Evolutionary conservation across 2,113 vertebrate genomes (phyloP), one percentile per base, ranked within the genome.

Genomic region (Sturnus vulgaris): DNA sequence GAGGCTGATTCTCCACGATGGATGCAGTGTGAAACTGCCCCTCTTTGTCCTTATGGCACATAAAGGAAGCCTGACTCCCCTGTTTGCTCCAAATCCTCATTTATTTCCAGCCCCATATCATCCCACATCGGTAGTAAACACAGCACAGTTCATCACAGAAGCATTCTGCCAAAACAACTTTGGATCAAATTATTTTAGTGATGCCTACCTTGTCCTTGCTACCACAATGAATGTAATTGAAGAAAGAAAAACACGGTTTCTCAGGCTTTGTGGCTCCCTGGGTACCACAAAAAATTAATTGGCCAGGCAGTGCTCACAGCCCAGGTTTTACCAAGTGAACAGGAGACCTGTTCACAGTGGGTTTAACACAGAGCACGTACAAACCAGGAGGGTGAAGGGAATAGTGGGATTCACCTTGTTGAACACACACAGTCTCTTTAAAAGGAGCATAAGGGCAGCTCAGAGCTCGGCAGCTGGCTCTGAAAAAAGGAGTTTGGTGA

Each of bases 231-330:
- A 59, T 16, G 33, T 7, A 86, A 90, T 21, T 92, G 88, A 71
- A 86, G 64, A 90, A 93, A 80, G 56, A 52, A 80, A 91, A 92
- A 52, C 30, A 47, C 12, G 35, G 60, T 86, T 93, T 93, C 88
- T 86, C 25, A 46, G 42, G 39, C 37, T 93, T 88, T 88, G 60
- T 19, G 70, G 20, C 30, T 96, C 92, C 91, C 86, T 1, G 7
- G 80, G 24, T 73, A 73, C 47, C 69, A 86, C 68, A 88, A 90
- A 86, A 82, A 81, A 86, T 92, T 97, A 86, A 80, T 92, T 93
- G 80, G 23, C 59, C 56, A 50, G 76, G 82, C 68, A 56, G 42
- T 2, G 37, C 47, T 91, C 92, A 30, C 37, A 92, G 52, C 28
- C 59, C 31, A 53, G 23, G 61, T 49, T 90, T 82, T 46, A 82